These are phyloP conservation scores for Mareca strepera DNA, from an alignment of 2,797 vertebrate genomes.

Conservation along the genomic window DNA sequence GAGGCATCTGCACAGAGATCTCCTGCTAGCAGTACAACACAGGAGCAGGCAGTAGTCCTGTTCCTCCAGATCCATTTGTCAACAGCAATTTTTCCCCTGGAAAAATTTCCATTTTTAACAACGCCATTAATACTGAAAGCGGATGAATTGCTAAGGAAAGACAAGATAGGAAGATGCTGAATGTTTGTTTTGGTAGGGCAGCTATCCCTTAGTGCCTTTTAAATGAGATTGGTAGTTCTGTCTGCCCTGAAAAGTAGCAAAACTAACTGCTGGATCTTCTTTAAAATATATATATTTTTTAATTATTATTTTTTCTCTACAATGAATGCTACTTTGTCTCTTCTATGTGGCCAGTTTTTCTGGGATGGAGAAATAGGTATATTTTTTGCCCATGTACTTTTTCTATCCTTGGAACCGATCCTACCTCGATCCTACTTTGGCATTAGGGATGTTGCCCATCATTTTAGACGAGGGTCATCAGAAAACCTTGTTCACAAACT, in stretches of 20 bases:
- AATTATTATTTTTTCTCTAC: neutral
- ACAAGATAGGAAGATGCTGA: neutral
- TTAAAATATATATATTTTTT: neutral
- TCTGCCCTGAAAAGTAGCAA: conserved; percentile 35
- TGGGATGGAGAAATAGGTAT: neutral
- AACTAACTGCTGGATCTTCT: neutral
- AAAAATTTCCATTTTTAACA: conserved; percentile 24
- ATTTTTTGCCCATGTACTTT: neutral
- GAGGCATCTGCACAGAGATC: conserved; percentile 61
- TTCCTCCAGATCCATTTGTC: conserved; percentile 52
- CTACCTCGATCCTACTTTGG: neutral
- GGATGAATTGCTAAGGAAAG: conserved; percentile 12
- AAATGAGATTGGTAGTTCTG: conserved; percentile 19
- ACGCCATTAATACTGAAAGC: neutral
- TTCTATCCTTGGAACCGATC: neutral
- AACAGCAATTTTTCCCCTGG: conserved; percentile 32
- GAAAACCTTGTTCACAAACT: neutral
- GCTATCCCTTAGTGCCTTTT: conserved; percentile 30
- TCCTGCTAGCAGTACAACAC: conserved; percentile 54
- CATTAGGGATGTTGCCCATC: neutral
- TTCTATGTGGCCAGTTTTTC: neutral
- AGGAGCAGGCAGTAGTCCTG: conserved; percentile 33
- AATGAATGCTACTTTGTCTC: neutral
- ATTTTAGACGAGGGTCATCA: neutral
- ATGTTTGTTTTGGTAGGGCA: conserved; percentile 54